Conservation (phyloP, 2,888 invertebrate species). For the Acrobasis repandana region DNA sequence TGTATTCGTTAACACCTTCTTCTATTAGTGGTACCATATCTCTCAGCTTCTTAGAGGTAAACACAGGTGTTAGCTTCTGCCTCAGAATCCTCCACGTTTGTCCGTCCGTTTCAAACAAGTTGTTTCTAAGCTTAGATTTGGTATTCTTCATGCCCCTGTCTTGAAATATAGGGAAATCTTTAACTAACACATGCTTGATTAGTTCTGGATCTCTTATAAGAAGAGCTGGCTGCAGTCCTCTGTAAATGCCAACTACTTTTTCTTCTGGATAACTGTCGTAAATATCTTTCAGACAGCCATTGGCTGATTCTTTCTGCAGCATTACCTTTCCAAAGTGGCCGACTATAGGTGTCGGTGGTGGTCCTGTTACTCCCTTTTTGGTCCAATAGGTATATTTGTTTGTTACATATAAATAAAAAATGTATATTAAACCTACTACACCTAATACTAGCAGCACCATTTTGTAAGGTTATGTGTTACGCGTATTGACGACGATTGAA, state of each 20-base stretch:
- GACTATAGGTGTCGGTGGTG: constrained; percentile 33
- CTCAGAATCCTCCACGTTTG: constrained; percentile 50
- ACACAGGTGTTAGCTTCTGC: constrained; percentile 48
- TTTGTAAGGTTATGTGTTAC: no score
- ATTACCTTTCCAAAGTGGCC: constrained; percentile 39
- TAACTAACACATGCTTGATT: constrained; percentile 41
- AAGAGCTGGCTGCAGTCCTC: constrained; percentile 38
- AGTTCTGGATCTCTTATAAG: constrained; percentile 45
- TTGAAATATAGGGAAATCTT: constrained; percentile 46
- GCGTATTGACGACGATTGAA: no score
- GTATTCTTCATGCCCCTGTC: constrained; percentile 40
- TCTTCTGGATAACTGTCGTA: constrained; percentile 41
- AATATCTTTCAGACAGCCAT: background rate
- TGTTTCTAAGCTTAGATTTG: constrained; percentile 38
- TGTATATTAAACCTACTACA: no score
- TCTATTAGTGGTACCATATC: constrained; percentile 49
- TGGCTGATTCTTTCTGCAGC: constrained; percentile 16
- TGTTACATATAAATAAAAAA: constrained; percentile 26
- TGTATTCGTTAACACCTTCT: constrained; percentile 39
- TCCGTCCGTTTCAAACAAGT: constrained; percentile 46
- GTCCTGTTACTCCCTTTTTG: constrained; percentile 35
- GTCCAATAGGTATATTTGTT: constrained; percentile 36
- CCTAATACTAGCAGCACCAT: no score
- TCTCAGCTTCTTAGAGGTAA: constrained; percentile 46
- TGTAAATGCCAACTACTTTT: constrained; percentile 44